A percentile compares a stretch with the other conserved stretches of the same genome.
These are phyloP conservation scores for Lytechinus pictus DNA, from an alignment of 35 echinoderm and acorn worm genomes.

Conservation along the genomic window DNA sequence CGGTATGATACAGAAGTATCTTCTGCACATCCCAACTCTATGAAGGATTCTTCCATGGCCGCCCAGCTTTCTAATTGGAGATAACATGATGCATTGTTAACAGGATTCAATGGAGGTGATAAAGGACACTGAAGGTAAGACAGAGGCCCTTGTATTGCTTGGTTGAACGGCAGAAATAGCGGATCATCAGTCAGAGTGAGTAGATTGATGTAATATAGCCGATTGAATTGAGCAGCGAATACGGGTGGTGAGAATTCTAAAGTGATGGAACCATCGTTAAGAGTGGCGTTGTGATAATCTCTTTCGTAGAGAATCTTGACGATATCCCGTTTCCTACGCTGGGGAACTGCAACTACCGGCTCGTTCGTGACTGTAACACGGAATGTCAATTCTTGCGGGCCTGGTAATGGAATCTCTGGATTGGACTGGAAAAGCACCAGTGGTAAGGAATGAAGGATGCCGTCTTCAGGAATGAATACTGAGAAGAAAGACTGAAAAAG, in stretches of 20 bases:
- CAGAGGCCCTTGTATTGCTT: neutral
- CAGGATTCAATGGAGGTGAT: neutral
- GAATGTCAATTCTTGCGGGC: neutral
- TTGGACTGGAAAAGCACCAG: neutral
- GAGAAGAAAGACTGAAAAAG: neutral
- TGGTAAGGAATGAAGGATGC: neutral
- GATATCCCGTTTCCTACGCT: neutral
- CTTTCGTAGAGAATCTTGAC: neutral
- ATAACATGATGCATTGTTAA: neutral
- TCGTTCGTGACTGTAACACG: neutral
- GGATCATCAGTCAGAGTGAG: neutral
- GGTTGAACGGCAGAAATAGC: neutral
- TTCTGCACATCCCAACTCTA: conserved; percentile 8
- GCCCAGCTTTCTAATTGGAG: neutral
- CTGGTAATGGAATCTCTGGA: neutral
- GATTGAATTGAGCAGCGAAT: neutral
- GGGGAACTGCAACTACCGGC: neutral
- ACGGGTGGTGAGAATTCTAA: conserved; percentile 15
- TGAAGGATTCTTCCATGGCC: neutral
- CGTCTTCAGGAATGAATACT: neutral
- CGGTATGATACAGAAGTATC: neutral
- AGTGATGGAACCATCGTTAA: neutral
- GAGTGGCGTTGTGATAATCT: neutral
- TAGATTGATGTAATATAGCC: neutral
- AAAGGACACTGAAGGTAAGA: neutral